Conservation (phyloP, 2,888 invertebrate genomes). For the Pachydiplax longipennis region DNA sequence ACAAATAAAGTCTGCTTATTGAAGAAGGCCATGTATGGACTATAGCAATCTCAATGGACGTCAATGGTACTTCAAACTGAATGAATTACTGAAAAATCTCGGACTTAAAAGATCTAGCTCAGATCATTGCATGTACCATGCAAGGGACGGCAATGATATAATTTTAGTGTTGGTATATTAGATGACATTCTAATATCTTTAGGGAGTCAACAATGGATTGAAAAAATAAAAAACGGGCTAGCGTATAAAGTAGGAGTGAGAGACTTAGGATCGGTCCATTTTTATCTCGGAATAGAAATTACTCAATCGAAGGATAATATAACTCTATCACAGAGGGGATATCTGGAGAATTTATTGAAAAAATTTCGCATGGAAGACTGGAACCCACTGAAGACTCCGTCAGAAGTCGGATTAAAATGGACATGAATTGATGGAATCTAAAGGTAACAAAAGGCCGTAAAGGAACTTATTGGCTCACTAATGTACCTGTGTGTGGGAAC, state of each 20-base stretch:
- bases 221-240: conserved; percentile 46
- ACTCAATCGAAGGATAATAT: background rate
- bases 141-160: conserved; percentile 46
- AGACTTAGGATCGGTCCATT: background rate
- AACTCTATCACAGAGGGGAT: no score
- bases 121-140: conserved; percentile 51
- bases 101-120: conserved; percentile 47
- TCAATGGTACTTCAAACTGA: conserved; percentile 51
- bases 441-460: background rate
- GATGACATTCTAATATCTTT: conserved; percentile 53
- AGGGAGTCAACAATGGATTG: conserved; percentile 46
- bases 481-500: background rate
- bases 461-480: background rate
- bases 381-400: background rate
- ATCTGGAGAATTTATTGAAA: background rate
- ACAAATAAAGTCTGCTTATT: conserved; percentile 50
- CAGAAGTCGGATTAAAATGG: background rate
- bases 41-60: conserved; percentile 51
- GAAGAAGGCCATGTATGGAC: conserved; percentile 52
- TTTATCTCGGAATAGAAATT: background rate
- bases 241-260: no score
- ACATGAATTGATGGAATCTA: background rate
- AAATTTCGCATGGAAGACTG: background rate
- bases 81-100: conserved; percentile 48
- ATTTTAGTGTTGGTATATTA: conserved; percentile 48